Evolutionary conservation across 2,888 invertebrate species (phyloP), one percentile per base, ranked within the genome.

Genomic region (Schizaphis graminum): DNA sequence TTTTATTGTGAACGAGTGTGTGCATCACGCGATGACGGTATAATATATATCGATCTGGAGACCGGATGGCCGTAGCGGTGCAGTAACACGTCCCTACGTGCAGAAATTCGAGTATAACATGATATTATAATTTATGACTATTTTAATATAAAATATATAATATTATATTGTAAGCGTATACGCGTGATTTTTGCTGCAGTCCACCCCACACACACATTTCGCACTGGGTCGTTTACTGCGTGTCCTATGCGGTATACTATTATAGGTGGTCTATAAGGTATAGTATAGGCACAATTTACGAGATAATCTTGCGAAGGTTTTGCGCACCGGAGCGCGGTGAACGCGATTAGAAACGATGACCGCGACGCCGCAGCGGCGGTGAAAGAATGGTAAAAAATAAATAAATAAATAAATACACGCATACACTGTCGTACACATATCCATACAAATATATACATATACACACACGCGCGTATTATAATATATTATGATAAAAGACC

Each of bases 401-500:
- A 77, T 35, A 16, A 67, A n/a, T 8, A n/a, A 35, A 77, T 21
- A 77, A 77, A 35, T 77, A 77, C 35, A 77, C 67, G 67, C 16
- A 5, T 67, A 47, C 44, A 47, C 44, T 47, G 7, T 47, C 44
- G 44, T 47, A 8, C 44, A 8, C 21, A 21, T 77, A 77, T 21
- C n/a, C 67, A 67, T 67, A n/a, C n/a, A n/a, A n/a, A n/a, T n/a
- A 67, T 77, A 21, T 53, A 21, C 5, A 53, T 0, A 16, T 5
- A 21, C 4, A 8, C n/a, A 21, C 21, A 8, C 21, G 21, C 35
- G 35, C 8, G 7, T 21, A 21, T 41, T 77, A 77, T 35, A 77
- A 77, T n/a, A 67, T 77, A 41, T 77, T 35, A 77, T 77, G 77
- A 77, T 77, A 77, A 77, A 77, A 77, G 35, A 77, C 77, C 35